These are phyloP conservation scores for Rhinoraja longicauda DNA, from an alignment of 2,797 vertebrate species.

Conservation along the genomic window DNA sequence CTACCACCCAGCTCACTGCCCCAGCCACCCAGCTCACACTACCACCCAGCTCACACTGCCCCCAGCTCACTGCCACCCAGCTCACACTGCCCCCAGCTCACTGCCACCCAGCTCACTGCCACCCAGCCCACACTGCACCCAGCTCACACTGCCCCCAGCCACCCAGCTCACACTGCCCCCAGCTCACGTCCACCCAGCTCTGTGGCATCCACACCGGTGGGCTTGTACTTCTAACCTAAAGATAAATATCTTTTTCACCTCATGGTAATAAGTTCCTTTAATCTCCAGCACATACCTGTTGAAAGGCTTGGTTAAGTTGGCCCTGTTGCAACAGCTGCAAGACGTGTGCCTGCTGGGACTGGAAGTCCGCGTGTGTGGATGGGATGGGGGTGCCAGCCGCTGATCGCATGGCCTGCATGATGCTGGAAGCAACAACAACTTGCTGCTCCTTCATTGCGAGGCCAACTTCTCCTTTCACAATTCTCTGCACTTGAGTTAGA, in stretches of 20 bases:
- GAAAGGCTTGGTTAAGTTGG: slow-evolving; percentile 95
- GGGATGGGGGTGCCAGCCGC: slow-evolving; percentile 88
- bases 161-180: too few species aligned
- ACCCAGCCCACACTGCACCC: too few species aligned
- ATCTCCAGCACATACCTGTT: slow-evolving; percentile 69
- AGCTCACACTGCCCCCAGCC: too few species aligned
- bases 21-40: too few species aligned
- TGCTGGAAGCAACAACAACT: slow-evolving; percentile 86
- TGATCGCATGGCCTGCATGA: slow-evolving; percentile 96
- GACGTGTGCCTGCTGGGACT: slow-evolving; percentile 87
- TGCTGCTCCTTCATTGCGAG: slow-evolving; percentile 96
- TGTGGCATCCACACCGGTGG: too few species aligned
- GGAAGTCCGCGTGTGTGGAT: slow-evolving; percentile 84
- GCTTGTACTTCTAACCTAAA: too few species aligned
- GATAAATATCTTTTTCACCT: neutral
- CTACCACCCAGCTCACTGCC: too few species aligned
- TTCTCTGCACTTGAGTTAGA: slow-evolving; percentile 84
- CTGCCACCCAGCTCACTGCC: too few species aligned
- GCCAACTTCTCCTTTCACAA: slow-evolving; percentile 91
- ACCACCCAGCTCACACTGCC: too few species aligned
- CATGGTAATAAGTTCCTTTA: neutral
- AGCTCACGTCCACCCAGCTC: too few species aligned
- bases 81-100: too few species aligned
- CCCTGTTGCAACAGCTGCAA: slow-evolving; percentile 93
- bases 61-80: too few species aligned